A percentile compares a stretch with the other conserved stretches of the same genome.
Evolutionary conservation across 92 coral and sea anemone genomes (phyloP).

Genomic region (Epizoanthus rinbou): DNA sequence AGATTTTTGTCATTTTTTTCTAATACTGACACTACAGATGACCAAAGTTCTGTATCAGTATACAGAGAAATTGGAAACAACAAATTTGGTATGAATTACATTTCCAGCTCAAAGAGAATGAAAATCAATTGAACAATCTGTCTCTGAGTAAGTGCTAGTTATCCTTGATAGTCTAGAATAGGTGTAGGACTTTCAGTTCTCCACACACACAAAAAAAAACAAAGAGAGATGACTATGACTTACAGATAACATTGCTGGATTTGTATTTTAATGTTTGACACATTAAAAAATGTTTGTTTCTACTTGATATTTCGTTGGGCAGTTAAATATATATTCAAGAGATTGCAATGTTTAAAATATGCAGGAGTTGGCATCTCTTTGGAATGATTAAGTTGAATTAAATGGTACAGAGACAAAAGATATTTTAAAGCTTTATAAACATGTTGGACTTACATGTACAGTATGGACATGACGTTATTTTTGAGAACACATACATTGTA

Average conservation of each 20-base stretch:
- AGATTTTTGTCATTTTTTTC: slow-evolving; percentile 16
- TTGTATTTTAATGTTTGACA: neutral
- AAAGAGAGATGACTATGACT: slow-evolving; percentile 21
- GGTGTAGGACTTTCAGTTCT: slow-evolving; percentile 7
- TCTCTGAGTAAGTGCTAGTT: slow-evolving; percentile 15
- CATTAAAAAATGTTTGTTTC: slow-evolving; percentile 11
- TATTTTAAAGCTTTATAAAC: neutral
- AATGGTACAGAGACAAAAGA: slow-evolving; percentile 11
- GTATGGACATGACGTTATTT: neutral
- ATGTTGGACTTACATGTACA: neutral
- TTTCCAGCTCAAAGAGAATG: slow-evolving; percentile 14
- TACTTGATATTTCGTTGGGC: slow-evolving; percentile 13
- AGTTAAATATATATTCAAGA: neutral
- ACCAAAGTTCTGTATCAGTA: slow-evolving; percentile 19
- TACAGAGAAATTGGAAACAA: slow-evolving; percentile 22
- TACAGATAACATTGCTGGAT: slow-evolving; percentile 14
- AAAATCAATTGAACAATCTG: slow-evolving; percentile 2
- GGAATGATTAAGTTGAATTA: slow-evolving; percentile 6
- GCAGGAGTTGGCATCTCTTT: slow-evolving; percentile 15
- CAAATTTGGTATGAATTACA: slow-evolving; percentile 12
- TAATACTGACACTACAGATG: slow-evolving; percentile 22
- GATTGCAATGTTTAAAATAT: slow-evolving; percentile 19
- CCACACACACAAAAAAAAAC: neutral
- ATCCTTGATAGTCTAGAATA: slow-evolving; percentile 28
- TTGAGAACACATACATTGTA: slow-evolving; percentile 16